These are phyloP conservation scores for Gopherus flavomarginatus DNA, from an alignment of 2,113 vertebrate species.

Conservation along the genomic window DNA sequence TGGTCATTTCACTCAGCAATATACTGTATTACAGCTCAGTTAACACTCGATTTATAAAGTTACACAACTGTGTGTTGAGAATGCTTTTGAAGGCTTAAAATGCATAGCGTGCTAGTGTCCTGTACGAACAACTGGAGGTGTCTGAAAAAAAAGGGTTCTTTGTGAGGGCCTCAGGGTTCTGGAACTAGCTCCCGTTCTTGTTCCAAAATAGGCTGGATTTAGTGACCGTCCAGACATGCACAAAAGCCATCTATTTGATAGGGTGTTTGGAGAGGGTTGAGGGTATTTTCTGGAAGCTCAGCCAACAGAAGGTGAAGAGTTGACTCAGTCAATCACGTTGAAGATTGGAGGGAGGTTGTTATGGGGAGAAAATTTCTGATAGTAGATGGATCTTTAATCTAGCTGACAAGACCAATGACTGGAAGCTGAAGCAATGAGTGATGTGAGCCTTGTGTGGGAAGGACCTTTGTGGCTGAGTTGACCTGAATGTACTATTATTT, in stretches of 20 bases:
- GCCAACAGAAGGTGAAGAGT: background rate
- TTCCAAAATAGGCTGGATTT: background rate
- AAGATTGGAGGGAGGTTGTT: too few species aligned
- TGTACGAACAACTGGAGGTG: background rate
- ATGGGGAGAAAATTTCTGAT: background rate
- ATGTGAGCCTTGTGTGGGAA: background rate
- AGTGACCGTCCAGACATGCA: background rate
- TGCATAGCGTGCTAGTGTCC: rapidly evolving
- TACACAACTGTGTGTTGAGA: background rate
- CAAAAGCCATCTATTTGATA: background rate
- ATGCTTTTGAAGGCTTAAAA: background rate
- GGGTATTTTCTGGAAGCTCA: background rate
- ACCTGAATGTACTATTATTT: background rate
- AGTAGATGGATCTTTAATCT: background rate
- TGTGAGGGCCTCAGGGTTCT: background rate
- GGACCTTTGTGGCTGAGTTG: background rate
- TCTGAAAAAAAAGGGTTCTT: background rate
- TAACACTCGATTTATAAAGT: background rate
- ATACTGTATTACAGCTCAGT: background rate
- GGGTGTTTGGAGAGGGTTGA: background rate
- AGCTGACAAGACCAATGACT: background rate
- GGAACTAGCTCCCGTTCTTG: background rate
- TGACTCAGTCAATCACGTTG: background rate
- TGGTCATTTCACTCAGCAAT: background rate
- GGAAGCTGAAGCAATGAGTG: background rate